Conservation (phyloP, 2,888 invertebrate species). For the Stegophylla sp. region DNA sequence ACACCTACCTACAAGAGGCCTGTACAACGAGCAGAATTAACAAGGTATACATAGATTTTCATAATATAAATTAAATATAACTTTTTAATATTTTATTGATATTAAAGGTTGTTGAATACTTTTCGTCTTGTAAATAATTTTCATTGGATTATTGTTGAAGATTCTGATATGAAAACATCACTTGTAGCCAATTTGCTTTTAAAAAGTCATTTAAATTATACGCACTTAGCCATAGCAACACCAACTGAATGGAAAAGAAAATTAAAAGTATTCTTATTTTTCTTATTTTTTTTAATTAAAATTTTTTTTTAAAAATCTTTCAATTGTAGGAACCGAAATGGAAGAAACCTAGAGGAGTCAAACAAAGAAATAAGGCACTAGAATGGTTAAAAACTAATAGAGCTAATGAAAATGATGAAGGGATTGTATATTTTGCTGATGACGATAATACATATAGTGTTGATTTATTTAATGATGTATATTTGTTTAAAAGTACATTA, state of each 20-base stretch:
- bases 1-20: slow-evolving; percentile 90
- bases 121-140: slow-evolving; percentile 85
- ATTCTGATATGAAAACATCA: slow-evolving; percentile 74
- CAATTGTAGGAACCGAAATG: slow-evolving; percentile 72
- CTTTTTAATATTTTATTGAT: slow-evolving; percentile 40
- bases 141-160: slow-evolving; percentile 94
- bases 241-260: slow-evolving; percentile 75
- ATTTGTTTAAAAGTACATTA: slow-evolving; percentile 4
- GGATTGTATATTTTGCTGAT: slow-evolving; percentile 93
- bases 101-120: slow-evolving; percentile 81
- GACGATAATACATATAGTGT: slow-evolving; percentile 94
- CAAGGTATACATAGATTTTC: slow-evolving; percentile 69
- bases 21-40: slow-evolving; percentile 92
- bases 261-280: slow-evolving; percentile 66
- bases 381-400: slow-evolving; percentile 78
- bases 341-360: slow-evolving; percentile 85
- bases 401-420: slow-evolving; percentile 69
- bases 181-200: slow-evolving; percentile 77
- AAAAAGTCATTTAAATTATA: slow-evolving; percentile 71
- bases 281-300: slow-evolving; percentile 14
- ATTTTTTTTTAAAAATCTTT: neutral
- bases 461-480: slow-evolving; percentile 87
- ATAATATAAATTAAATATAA: neutral
- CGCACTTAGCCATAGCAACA: slow-evolving; percentile 74
- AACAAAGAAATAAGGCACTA: slow-evolving; percentile 86